Conservation (phyloP, 2,113 vertebrate genomes). For the Jacana jacana region DNA sequence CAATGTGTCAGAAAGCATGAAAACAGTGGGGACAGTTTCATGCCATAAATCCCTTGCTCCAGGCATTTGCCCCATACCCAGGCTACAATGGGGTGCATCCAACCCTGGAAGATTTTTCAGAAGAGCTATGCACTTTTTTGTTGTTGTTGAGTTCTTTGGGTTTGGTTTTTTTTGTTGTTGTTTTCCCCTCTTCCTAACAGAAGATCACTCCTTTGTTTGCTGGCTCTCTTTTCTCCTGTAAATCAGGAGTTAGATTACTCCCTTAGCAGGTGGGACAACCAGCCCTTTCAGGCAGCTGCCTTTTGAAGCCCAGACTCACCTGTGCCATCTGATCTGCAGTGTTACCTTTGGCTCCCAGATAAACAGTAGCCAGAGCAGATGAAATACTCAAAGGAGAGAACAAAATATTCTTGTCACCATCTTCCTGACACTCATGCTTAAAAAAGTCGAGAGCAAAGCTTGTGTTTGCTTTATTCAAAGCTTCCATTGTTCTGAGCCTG, state of each 20-base stretch:
- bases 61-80: neutral
- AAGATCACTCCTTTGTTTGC: neutral
- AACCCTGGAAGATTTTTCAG: neutral
- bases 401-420: conserved; percentile 77
- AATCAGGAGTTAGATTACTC: neutral
- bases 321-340: conserved; percentile 87
- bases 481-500: conserved; percentile 76
- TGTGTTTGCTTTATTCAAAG: conserved; percentile 77
- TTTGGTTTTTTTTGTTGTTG: neutral
- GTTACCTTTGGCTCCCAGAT: conserved; percentile 81
- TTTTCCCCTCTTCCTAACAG: neutral
- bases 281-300: neutral
- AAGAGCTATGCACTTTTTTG: neutral
- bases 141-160: too few species aligned
- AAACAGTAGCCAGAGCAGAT: conserved; percentile 83
- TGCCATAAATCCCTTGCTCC: neutral
- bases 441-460: conserved; percentile 83
- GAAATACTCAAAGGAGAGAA: conserved; percentile 87
- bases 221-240: neutral
- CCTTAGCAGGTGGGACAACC: neutral
- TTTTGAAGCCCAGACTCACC: conserved; percentile 66
- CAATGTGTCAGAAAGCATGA: neutral
- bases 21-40: neutral
- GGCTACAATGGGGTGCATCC: neutral
- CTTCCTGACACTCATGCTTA: conserved; percentile 70